Evolutionary conservation across 2,888 invertebrate species (phyloP), one percentile per base, ranked within the genome.

Genomic region (Nemoura dubitans): DNA sequence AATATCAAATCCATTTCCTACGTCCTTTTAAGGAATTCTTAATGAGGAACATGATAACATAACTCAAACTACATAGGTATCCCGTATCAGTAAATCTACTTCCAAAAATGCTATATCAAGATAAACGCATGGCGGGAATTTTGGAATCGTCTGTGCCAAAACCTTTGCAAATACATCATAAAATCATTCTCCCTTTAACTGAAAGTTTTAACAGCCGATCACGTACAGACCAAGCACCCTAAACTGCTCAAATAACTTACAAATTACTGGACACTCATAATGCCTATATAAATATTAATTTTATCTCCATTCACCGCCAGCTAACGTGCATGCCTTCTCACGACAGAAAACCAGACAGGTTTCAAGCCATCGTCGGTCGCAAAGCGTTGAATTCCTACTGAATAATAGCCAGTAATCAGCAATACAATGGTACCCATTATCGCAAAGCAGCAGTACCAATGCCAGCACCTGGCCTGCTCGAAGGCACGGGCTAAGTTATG

Each of bases 391-490:
- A 83, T 14, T 42, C 76, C 59, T 26, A 28, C 83, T 78, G 85
- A 78, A 86, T 86, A 86, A 86, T 86, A 86, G 77, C 84, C 42
- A 28, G 84, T 84, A 86, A 86, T 86, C 86, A 86, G 27, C 0
- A 27, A 2, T 25, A 86, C 83, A 83, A 86, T 78, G 77, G 80
- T 21, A 36, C 26, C 27, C 80, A 84, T 83, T 86, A 86, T 25
- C 3, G 14, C 30, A 29, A 21, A 21, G 76, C 26, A 83, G 21
- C 76, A 5, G 77, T 16, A 21, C 59, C 59, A 1, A 59, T 10
- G 10, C 16, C 59, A 59, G 42, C 86, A 86, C 84, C 84, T 84
- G 86, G 84, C 76, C 25, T 36, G 36, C 36, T 25, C 28, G 16
- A 82, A 29, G 30, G 36, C 21, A 27, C 16, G 0, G 76, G 36